Conservation (phyloP, 2,888 invertebrate species). For the Ditula angustiorana region DNA sequence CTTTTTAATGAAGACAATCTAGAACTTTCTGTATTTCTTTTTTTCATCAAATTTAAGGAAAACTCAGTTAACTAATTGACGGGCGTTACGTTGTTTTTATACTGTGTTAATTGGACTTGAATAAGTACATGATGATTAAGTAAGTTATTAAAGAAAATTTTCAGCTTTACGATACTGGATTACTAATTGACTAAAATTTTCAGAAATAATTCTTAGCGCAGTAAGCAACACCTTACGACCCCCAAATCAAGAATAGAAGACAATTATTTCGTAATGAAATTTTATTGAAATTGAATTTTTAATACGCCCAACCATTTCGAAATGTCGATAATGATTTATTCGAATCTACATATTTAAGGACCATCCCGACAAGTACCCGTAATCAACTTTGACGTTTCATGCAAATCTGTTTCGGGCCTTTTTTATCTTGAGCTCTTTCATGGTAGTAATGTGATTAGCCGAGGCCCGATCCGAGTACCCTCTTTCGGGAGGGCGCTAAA, state of each 20-base stretch:
- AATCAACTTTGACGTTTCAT: constrained; percentile 80
- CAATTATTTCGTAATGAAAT: constrained; percentile 11
- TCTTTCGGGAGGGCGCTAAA: constrained; percentile 77
- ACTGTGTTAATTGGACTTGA: not conserved
- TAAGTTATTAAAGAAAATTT: too few species aligned
- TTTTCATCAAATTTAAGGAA: not conserved
- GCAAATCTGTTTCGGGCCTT: constrained; percentile 80
- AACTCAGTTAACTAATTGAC: constrained; percentile 2
- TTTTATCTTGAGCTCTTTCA: constrained; percentile 78
- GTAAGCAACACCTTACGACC: not conserved
- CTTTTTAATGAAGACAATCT: not conserved
- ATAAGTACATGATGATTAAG: too few species aligned
- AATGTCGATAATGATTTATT: constrained; percentile 57
- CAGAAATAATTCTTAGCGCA: not conserved
- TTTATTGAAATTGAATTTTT: constrained; percentile 8
- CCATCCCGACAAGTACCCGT: constrained; percentile 55
- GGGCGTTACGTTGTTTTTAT: not conserved
- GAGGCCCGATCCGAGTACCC: constrained; percentile 67
- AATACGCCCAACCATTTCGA: constrained; percentile 31
- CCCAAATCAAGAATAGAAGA: not conserved
- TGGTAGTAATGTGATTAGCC: constrained; percentile 81
- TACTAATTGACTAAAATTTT: not conserved
- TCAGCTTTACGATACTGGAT: too few species aligned
- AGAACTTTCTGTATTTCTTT: not conserved
- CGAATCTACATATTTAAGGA: constrained; percentile 61